phyloP scores from a whole-genome alignment of 2,113 vertebrate species.

The Misgurnus mizolepis region DNA sequence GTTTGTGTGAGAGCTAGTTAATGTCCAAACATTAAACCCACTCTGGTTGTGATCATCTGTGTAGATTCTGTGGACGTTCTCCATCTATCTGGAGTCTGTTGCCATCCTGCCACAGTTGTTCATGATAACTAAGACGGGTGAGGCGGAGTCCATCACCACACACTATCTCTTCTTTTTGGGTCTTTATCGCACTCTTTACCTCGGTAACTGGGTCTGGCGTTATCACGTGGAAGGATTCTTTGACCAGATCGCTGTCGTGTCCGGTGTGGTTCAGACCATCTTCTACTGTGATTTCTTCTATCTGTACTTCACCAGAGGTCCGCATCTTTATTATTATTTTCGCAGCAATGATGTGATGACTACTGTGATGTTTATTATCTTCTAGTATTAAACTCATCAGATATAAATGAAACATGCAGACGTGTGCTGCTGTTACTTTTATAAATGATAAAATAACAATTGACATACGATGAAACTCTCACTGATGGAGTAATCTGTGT shows the following conservation, averaged over 20 bases:
- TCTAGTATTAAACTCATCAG: too few relatives aligned
- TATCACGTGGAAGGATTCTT: constrained; percentile 92
- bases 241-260: constrained; percentile 93
- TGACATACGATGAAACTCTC: too few relatives aligned
- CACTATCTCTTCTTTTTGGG: constrained; percentile 97
- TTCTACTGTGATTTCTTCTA: constrained; percentile 99
- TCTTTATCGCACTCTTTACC: constrained; percentile 90
- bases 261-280: constrained; percentile 95
- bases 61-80: constrained; percentile 97
- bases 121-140: constrained; percentile 97
- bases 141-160: constrained; percentile 95
- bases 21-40: too few relatives aligned
- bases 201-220: constrained; percentile 96
- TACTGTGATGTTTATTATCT: too few relatives aligned
- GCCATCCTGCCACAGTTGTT: constrained; percentile 97
- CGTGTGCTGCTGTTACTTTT: too few relatives aligned
- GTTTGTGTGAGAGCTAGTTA: background rate
- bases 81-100: constrained; percentile 95
- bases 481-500: too few relatives aligned
- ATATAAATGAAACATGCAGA: too few relatives aligned
- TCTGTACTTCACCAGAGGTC: constrained; percentile 92
- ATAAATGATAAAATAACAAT: too few relatives aligned
- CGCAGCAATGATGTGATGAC: too few relatives aligned
- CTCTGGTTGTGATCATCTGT: background rate
- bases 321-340: constrained; percentile 34